Evolutionary conservation across 2,113 vertebrate species (phyloP), one percentile per base, ranked within the genome.

Genomic region (Marcusenius ussheri): DNA sequence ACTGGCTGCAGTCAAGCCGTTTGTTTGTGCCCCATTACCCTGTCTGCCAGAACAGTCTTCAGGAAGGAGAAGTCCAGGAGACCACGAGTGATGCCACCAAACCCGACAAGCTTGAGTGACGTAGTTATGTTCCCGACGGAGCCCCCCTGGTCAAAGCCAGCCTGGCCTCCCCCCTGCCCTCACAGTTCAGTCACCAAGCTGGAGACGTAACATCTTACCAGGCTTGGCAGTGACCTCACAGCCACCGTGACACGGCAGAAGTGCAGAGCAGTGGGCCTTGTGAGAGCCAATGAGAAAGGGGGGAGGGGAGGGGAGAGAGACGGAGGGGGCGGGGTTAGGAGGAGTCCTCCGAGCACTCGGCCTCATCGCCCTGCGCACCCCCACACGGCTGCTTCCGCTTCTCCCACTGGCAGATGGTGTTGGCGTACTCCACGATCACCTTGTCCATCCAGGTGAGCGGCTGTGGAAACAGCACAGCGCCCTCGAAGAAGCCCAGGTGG

Each of bases 361-460:
- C 89, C 92, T 93, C 91, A 21, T 86, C 93, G 90, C 93, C 56
- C 51, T 74, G 91, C n/a, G 66, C 92, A n/a, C 94, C 97, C 96
- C 0, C 98, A 96, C 98, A 99, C 58, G 97, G 96, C 2, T 96
- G 95, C 94, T 98, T 99, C 94, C 96, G 98, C 88, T 96, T 98
- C 94, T 99, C 97, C 98, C 98, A 99, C 90, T 99, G 98, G 95
- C 98, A 99, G 70, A 99, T 96, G 93, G 98, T 95, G 4, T 98
- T 97, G 93, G 98, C 95, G 35, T 99, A 99, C 89, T 97, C 96
- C 91, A 99, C 97, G 53, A 99, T 97, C 35, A 99, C 97, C 94
- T 99, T 99, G 95, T 99, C 98, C 98, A 99, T 99, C 98, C 98
- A 99, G 31, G 98, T 99, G 88, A 99, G 97, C 4, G 98, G 98